Percentiles rank a stretch among this genome's conserved stretches.
These are phyloP conservation scores for Perca fluviatilis DNA, from an alignment of 2,113 vertebrate species.

Conservation along the genomic window DNA sequence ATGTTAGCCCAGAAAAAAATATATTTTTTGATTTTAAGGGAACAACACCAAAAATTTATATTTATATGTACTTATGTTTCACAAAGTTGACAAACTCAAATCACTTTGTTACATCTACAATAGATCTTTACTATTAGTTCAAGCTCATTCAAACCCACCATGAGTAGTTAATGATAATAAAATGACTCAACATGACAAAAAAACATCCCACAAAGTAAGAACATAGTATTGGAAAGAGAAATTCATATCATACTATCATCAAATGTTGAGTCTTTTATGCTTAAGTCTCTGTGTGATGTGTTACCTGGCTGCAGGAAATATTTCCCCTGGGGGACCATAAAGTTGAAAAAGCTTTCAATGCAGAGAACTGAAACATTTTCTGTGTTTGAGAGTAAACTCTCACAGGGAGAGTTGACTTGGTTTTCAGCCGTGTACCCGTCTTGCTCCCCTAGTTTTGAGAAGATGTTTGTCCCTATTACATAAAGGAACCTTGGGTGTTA, in stretches of 20 bases:
- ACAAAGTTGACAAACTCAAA: not conserved
- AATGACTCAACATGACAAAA: not conserved
- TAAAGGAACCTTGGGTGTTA: not conserved
- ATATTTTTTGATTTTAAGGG: not conserved
- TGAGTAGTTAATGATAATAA: not conserved
- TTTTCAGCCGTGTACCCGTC: conserved; percentile 2
- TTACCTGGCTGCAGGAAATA: not conserved
- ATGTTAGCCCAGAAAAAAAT: too few relatives aligned
- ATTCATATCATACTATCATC: not conserved
- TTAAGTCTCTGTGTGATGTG: not conserved
- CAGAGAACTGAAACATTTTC: not conserved
- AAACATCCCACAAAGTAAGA: not conserved
- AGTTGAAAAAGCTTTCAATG: not conserved
- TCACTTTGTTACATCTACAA: too few relatives aligned
- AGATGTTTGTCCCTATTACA: conserved; percentile 27
- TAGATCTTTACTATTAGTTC: not conserved
- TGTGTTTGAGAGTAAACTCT: not conserved
- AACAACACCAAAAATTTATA: not conserved
- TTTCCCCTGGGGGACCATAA: not conserved
- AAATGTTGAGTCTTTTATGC: not conserved
- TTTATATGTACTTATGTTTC: not conserved
- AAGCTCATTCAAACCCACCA: not conserved
- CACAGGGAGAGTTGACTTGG: not conserved
- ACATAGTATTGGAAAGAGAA: not conserved
- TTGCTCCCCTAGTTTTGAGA: not conserved